Evolutionary conservation across 1,140 invertebrate species (phyloP).

Genomic region (Dermatophagoides farinae): DNA sequence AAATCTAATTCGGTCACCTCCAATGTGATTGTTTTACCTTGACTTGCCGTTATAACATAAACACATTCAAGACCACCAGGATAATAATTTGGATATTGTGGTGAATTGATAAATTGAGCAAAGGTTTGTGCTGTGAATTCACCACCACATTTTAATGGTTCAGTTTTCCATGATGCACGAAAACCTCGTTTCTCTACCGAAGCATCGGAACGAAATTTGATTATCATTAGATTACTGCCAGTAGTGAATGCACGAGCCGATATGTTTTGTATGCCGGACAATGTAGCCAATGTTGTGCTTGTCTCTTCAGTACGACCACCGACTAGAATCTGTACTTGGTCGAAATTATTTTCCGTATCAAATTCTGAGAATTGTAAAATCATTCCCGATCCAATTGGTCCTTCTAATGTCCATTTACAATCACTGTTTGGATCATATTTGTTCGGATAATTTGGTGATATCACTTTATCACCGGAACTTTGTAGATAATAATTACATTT

Average conservation of each 20-base stretch:
- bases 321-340: conserved; percentile 81
- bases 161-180: conserved; percentile 33
- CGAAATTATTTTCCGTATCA: conserved; percentile 85
- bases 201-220: conserved; percentile 83
- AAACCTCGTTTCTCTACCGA: conserved; percentile 85
- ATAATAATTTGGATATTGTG: conserved; percentile 74
- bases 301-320: conserved; percentile 86
- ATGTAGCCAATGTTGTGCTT: conserved; percentile 64
- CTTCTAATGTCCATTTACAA: conserved; percentile 92
- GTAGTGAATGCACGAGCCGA: conserved; percentile 54
- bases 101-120: conserved; percentile 42
- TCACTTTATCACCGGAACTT: conserved; percentile 62
- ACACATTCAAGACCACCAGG: conserved; percentile 82
- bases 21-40: conserved; percentile 62
- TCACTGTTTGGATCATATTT: conserved; percentile 70
- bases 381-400: conserved; percentile 80
- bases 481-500: conserved; percentile 69
- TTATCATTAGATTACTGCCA: conserved; percentile 91
- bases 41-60: conserved; percentile 69
- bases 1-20: conserved; percentile 73
- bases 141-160: conserved; percentile 69
- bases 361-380: conserved; percentile 86
- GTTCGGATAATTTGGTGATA: conserved; percentile 79
- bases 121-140: conserved; percentile 31
- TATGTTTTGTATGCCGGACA: conserved; percentile 59